phyloP scores from a whole-genome alignment of 2,113 vertebrate genomes.

The Ondatra zibethicus region DNA sequence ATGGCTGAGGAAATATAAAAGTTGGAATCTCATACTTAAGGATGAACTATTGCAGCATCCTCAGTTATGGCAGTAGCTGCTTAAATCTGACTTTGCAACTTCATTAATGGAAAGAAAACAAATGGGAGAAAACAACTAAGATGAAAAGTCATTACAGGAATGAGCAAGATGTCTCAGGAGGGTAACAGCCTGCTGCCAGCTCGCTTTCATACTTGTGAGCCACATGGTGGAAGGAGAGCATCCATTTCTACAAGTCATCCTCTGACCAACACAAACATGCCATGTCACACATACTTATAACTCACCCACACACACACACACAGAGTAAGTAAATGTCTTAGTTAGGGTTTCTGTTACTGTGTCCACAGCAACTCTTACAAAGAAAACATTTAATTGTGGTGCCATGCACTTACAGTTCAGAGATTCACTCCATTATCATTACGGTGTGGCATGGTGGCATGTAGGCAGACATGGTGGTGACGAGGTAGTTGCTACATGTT shows the following conservation, averaged over 20 bases:
- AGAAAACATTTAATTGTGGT: not conserved
- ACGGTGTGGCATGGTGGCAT: not conserved
- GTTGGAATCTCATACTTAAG: not conserved
- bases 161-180: not conserved
- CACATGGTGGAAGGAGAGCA: not conserved
- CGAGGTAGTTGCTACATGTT: not conserved
- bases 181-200: not conserved
- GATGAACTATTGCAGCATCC: not conserved
- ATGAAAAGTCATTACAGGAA: not conserved
- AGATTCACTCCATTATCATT: not conserved
- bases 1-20: not conserved
- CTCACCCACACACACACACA: not conserved
- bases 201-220: not conserved
- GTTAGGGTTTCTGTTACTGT: not conserved
- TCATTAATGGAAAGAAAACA: not conserved
- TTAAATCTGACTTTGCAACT: not conserved
- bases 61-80: not conserved
- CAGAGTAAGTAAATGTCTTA: not conserved
- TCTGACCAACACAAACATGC: not conserved
- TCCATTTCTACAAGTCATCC: not conserved
- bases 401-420: not conserved
- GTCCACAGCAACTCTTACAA: not conserved
- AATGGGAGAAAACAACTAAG: not conserved
- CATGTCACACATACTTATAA: not conserved
- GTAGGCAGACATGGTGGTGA: not conserved